These are phyloP conservation scores for Oryzias dopingdopingensis DNA, from an alignment of 2,797 vertebrate species.

Conservation along the genomic window DNA sequence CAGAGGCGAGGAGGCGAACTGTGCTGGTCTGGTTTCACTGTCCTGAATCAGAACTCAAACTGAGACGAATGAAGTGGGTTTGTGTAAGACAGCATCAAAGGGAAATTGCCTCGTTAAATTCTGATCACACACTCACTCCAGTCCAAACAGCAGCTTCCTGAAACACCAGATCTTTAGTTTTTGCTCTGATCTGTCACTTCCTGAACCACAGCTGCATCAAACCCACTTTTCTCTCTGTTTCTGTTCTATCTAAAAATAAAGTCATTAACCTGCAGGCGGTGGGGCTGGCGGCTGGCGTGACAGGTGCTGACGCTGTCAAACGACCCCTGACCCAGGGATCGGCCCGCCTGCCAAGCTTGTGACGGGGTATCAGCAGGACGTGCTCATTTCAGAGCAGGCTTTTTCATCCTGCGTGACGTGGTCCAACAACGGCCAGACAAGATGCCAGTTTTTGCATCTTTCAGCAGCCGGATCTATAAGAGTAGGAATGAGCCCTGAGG, in stretches of 20 bases:
- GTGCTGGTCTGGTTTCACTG: constrained; percentile 3
- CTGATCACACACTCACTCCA: constrained; percentile 22
- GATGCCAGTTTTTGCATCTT: constrained; percentile 25
- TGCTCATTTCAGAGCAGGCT: constrained; percentile 56
- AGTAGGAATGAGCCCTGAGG: constrained; percentile 61
- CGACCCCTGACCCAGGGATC: constrained; percentile 66
- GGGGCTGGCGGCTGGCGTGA: constrained; percentile 65
- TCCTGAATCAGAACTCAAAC: constrained; percentile 10
- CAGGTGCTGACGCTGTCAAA: constrained; percentile 67
- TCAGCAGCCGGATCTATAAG: constrained; percentile 45
- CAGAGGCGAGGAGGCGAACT: constrained; percentile 21
- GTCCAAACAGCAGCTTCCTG: constrained; percentile 32
- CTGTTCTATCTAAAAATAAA: constrained; percentile 74
- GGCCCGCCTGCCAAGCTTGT: constrained; percentile 69
- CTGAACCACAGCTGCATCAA: constrained; percentile 67
- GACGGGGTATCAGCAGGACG: constrained; percentile 65
- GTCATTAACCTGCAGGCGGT: constrained; percentile 77
- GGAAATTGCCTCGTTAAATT: constrained; percentile 18
- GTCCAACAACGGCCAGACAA: constrained; percentile 47
- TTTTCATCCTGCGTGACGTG: constrained; percentile 44
- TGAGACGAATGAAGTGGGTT: not conserved
- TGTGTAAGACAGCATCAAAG: constrained; percentile 13
- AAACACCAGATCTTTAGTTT: constrained; percentile 43
- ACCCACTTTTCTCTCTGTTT: constrained; percentile 62
- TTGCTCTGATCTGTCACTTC: constrained; percentile 46